Conservation (phyloP, 2,113 vertebrate species). For the Callocephalon fimbriatum region DNA sequence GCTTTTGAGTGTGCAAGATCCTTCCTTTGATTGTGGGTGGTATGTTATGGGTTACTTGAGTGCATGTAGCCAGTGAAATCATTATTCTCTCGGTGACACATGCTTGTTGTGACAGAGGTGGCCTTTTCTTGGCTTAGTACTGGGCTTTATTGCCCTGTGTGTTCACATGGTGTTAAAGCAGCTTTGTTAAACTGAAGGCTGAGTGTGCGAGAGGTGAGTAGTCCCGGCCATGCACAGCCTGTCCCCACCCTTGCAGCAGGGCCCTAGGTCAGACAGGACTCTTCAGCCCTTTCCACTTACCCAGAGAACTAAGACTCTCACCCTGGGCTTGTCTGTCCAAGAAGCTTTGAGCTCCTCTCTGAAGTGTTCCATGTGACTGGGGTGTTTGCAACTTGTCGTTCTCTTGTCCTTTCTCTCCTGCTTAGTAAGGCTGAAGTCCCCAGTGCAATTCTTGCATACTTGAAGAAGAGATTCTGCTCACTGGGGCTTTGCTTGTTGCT, state of each 20-base stretch:
- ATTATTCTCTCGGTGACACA: fast-evolving
- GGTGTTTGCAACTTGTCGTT: background rate
- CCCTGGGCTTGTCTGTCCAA: background rate
- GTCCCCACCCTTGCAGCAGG: fast-evolving
- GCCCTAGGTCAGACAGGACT: background rate
- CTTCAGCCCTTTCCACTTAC: background rate
- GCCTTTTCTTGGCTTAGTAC: background rate
- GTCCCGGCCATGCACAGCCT: fast-evolving
- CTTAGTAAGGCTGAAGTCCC: background rate
- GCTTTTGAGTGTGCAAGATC: background rate
- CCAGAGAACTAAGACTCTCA: background rate
- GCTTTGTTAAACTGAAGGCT: background rate
- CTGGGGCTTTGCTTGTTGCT: background rate
- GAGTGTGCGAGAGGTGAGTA: background rate
- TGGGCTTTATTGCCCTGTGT: background rate
- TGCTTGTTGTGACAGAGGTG: background rate
- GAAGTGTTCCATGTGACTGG: background rate
- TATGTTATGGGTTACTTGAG: background rate
- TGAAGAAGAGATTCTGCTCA: background rate
- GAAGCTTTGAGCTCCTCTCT: background rate
- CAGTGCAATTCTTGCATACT: background rate
- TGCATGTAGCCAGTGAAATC: background rate
- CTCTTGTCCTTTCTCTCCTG: background rate
- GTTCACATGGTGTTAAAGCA: background rate
- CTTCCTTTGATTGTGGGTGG: fast-evolving